Conservation (phyloP, 2,113 vertebrate genomes). For the Eira barbara region DNA sequence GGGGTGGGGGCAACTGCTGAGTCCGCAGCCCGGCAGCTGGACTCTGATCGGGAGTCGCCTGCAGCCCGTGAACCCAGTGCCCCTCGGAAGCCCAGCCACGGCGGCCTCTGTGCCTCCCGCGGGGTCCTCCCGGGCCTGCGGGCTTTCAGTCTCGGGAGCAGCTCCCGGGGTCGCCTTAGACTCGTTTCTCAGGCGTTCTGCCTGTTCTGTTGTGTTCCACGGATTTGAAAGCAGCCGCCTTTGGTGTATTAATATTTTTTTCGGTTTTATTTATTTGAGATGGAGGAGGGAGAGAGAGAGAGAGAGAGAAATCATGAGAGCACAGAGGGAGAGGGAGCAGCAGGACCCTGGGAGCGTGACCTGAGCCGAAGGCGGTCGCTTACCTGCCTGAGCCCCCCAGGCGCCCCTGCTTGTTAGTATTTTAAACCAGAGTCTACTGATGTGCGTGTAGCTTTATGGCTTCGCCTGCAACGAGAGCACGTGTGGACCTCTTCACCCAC, state of each 20-base stretch:
- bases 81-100: neutral
- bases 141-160: neutral
- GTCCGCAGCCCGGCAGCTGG: neutral
- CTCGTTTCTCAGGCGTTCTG: neutral
- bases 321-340: neutral
- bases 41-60: neutral
- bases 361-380: neutral
- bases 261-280: too few relatives aligned
- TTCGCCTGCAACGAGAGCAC: neutral
- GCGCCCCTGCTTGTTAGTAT: neutral
- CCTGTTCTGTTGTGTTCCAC: neutral
- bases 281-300: too few relatives aligned
- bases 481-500: accelerated
- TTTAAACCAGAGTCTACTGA: neutral
- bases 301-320: too few relatives aligned
- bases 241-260: neutral
- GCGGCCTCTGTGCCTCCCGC: accelerated
- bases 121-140: neutral
- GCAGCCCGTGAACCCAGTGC: neutral
- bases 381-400: too few relatives aligned
- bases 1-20: neutral
- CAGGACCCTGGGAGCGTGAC: neutral
- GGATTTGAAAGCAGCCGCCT: neutral
- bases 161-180: too few relatives aligned
- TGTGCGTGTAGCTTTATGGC: neutral